phyloP scores from a whole-genome alignment of 2,888 invertebrate genomes.

The Corbicula japonica region DNA sequence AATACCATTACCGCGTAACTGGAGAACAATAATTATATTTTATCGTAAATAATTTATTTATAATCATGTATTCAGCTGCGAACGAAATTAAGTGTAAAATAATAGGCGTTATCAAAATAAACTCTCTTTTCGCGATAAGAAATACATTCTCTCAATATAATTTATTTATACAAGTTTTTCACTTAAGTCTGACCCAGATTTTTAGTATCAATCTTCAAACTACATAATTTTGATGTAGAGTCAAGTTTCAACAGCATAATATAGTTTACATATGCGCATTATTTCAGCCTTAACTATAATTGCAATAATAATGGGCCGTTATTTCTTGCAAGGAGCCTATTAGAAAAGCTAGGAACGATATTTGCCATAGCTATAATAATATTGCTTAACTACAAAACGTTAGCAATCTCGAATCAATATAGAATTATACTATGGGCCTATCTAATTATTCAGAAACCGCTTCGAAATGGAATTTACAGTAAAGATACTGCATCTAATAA shows the following conservation, averaged over 20 bases:
- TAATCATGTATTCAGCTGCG: conserved; percentile 52
- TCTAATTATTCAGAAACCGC: conserved; percentile 69
- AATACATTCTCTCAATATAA: conserved; percentile 57
- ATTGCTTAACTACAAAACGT: conserved; percentile 60
- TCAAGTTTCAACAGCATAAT: conserved; percentile 56
- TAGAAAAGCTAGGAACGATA: conserved; percentile 29
- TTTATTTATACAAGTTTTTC: conserved; percentile 58
- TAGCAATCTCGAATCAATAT: conserved; percentile 66
- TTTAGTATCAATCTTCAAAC: conserved; percentile 23
- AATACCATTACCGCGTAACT: conserved; percentile 37
- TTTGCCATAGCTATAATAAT: conserved; percentile 49
- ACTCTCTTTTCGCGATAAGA: conserved; percentile 35
- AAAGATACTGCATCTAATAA: conserved; percentile 73
- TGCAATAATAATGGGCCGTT: conserved; percentile 63
- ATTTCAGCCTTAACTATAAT: conserved; percentile 54
- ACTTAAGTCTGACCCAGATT: conserved; percentile 40
- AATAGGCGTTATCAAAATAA: conserved; percentile 51
- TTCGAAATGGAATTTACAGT: conserved; percentile 68
- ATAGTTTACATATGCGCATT: conserved; percentile 60
- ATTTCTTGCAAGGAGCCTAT: conserved; percentile 47
- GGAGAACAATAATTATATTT: conserved; percentile 45
- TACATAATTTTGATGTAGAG: conserved; percentile 55
- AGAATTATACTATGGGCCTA: conserved; percentile 66
- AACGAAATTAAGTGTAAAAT: conserved; percentile 61
- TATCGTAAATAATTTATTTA: conserved; percentile 48